Percentiles rank a stretch among this genome's conserved stretches.
These are phyloP conservation scores for Prunella himalayana DNA, from an alignment of 2,113 vertebrate genomes.

Conservation along the genomic window DNA sequence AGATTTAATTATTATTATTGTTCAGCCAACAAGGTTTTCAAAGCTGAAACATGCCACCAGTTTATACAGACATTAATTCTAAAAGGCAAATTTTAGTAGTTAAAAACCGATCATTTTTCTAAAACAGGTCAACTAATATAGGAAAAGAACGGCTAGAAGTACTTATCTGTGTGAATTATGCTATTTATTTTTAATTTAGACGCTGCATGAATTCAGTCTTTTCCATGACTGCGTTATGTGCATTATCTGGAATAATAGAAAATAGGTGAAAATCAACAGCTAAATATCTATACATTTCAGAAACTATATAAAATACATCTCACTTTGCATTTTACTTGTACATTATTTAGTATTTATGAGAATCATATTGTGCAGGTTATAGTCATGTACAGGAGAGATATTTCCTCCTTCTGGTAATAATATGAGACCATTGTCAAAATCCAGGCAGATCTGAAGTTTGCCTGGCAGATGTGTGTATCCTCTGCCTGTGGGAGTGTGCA, in stretches of 20 bases:
- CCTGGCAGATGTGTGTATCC: not conserved
- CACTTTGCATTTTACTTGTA: not conserved
- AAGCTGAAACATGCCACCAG: not conserved
- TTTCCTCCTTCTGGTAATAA: not conserved
- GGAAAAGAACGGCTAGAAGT: not conserved
- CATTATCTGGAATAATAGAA: not conserved
- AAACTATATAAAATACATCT: not conserved
- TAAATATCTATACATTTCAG: not conserved
- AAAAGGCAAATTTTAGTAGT: not conserved
- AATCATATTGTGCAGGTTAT: not conserved
- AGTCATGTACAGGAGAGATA: not conserved
- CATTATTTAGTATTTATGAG: not conserved
- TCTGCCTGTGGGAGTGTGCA: not conserved
- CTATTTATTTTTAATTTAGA: not conserved
- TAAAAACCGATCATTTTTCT: fast-evolving
- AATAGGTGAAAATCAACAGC: not conserved
- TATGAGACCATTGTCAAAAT: not conserved
- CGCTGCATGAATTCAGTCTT: not conserved
- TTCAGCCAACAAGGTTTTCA: not conserved
- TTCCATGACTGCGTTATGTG: not conserved
- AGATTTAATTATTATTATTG: not conserved
- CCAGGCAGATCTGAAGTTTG: not conserved
- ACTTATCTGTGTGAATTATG: not conserved
- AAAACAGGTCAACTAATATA: not conserved
- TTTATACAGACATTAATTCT: not conserved